phyloP scores from a whole-genome alignment of 2,113 vertebrate species.

The Taurulus bubalis region DNA sequence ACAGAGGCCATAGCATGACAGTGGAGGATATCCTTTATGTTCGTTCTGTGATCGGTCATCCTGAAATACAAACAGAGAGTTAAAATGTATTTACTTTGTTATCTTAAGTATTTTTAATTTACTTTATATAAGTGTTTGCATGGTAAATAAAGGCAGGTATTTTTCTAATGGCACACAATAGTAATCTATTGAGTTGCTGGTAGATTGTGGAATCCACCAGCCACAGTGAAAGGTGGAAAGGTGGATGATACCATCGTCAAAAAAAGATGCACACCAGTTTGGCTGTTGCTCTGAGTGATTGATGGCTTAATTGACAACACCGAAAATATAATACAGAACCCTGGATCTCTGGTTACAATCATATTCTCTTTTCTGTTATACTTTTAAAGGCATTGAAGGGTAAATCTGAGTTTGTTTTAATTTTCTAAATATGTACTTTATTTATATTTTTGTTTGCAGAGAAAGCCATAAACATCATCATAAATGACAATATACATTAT shows the following conservation, averaged over 20 bases:
- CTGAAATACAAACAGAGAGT: conserved; percentile 59
- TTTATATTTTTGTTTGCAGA: neutral
- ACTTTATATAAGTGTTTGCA: neutral
- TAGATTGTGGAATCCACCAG: no score
- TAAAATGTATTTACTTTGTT: neutral
- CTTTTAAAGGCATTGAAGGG: neutral
- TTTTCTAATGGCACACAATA: neutral
- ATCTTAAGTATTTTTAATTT: neutral
- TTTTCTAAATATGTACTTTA: neutral
- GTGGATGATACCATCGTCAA: no score
- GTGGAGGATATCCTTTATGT: conserved; percentile 8
- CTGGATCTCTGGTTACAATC: neutral
- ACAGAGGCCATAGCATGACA: conserved; percentile 58
- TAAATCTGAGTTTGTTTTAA: neutral
- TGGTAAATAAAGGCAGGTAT: neutral
- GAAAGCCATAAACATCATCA: neutral
- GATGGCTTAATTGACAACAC: neutral
- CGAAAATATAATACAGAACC: neutral
- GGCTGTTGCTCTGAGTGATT: neutral
- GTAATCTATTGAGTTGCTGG: no score
- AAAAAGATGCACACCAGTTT: neutral
- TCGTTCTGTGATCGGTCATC: conserved; percentile 23
- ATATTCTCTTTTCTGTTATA: neutral
- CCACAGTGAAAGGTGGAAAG: no score
- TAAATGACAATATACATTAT: no score